Evolutionary conservation across 30 jellyfish, hydroid and myxozoan genomes (phyloP), one percentile per base, ranked within the genome.

Genomic region (Mastigias papua): DNA sequence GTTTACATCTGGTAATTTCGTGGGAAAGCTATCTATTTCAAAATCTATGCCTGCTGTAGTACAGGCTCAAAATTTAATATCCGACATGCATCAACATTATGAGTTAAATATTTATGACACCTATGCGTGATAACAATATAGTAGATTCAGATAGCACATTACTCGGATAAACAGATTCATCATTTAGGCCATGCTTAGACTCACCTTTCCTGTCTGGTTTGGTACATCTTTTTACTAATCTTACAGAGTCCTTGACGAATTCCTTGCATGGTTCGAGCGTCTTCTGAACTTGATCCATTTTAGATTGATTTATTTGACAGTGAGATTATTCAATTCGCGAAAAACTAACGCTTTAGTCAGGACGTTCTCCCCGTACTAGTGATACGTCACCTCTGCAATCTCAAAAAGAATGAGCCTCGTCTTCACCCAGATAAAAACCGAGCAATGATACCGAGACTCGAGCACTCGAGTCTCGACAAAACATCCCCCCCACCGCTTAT

Each of bases 161-260:
- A n/a, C n/a, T n/a, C n/a, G n/a, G n/a, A n/a, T n/a, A n/a, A n/a
- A n/a, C n/a, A n/a, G n/a, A n/a, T n/a, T n/a, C n/a, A n/a, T n/a
- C n/a, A n/a, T 1, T 74, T 74, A 76, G 76, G 76, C 75, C 75
- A 11, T 33, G n/a, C 5, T 49, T 29, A 1, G 49, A 51, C 66
- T 31, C 35, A 95, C 99, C 99, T 95, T 95, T 95, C 34, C 99
- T 67, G 92, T 95, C 99, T 15, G 99, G 99, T 62, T 95, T 95
- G 31, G 97, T 95, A 33, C 99, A 95, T 35, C 99, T 66, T 82
- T 90, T 95, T 33, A 95, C 97, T 71, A 95, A 83, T 51, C 99
- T 78, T 21, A 90, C 90, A 31, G 99, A 95, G 71, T 95, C 99
- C 69, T 95, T 95, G 51, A 92, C 93, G 81, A 95, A 95, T 85